Evolutionary conservation across 2,888 invertebrate genomes (phyloP).

Genomic region (Euspilapteryx auroguttella): DNA sequence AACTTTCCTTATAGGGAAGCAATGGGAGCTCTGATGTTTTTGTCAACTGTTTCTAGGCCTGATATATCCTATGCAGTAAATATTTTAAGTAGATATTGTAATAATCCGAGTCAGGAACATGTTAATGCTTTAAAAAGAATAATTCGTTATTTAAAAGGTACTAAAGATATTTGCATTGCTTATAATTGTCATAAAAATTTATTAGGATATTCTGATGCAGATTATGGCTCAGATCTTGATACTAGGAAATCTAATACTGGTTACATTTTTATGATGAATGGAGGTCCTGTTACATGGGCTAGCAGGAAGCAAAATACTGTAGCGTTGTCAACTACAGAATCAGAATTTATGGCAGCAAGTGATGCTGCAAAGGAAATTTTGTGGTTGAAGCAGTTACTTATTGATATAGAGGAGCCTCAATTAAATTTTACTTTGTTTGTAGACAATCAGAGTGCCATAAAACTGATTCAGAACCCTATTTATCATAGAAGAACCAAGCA

Average conservation of each 20-base stretch:
- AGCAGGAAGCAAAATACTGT: conserved; percentile 2
- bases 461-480: neutral
- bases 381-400: neutral
- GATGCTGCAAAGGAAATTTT: conserved; percentile 1
- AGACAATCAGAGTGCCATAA: conserved; percentile 1
- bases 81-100: neutral
- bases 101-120: neutral
- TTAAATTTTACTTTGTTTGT: neutral
- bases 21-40: conserved; percentile 1
- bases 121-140: conserved; percentile 1
- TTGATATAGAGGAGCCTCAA: neutral
- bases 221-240: neutral
- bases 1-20: conserved; percentile 1
- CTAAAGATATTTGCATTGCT: neutral
- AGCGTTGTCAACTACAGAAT: conserved; percentile 3
- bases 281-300: conserved; percentile 3
- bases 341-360: conserved; percentile 2
- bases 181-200: neutral
- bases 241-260: conserved; percentile 1
- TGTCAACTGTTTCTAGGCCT: neutral
- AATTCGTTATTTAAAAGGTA: neutral
- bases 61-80: conserved; percentile 1
- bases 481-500: neutral
- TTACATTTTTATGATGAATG: conserved; percentile 2
- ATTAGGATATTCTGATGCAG: neutral